Base-by-base conservation (phyloP, 2,888 invertebrate species). In the Anodontia alba region DNA sequence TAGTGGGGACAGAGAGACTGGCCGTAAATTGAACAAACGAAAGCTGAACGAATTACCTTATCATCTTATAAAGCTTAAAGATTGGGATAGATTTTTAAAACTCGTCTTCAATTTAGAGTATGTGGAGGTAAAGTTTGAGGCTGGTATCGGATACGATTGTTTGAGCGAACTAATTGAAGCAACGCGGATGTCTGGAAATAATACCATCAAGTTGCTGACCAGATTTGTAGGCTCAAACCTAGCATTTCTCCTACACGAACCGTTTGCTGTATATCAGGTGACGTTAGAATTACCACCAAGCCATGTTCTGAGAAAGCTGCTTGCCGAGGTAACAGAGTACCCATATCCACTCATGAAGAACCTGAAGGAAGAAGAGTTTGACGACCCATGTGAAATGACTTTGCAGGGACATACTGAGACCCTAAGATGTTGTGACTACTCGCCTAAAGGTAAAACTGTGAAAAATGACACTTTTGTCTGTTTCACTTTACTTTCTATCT, bases 41-140 rank as follows among this genome's bases (percentile, higher is more conserved):
- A 93, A 93, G 78, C 79, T 93, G 76, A 89, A 86, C 43, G 92
- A 93, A 77, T 81, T 93, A 66, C 93, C 93, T 0, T 91, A 88
- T 82, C 92, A 93, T 70, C 84, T 93, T 46, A 86, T 90, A 1
- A 78, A 86, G 36, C 85, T 90, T 36, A 67, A 83, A 31, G 86
- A 91, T 36, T 98, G 98, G 93, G 96, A 97, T 0, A 51, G 76
- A 15, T 80, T 85, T 38, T 49, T 71, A 43, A 78, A 67, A n/a
- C 78, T 83, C 17, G 82, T 72, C 0, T 36, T 83, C 29, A 79
- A 85, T 31, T 68, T 85, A 8, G 54, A 74, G n/a, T 85, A 85
- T 29, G 69, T 85, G 3, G 85, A 85, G 49, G 82, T 80, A 5
- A 83, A 85, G 66, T 85, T 85, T 38, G 85, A 85, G 67, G 78